Conservation (phyloP, 2,888 invertebrate genomes). For the Beris chalybata region DNA sequence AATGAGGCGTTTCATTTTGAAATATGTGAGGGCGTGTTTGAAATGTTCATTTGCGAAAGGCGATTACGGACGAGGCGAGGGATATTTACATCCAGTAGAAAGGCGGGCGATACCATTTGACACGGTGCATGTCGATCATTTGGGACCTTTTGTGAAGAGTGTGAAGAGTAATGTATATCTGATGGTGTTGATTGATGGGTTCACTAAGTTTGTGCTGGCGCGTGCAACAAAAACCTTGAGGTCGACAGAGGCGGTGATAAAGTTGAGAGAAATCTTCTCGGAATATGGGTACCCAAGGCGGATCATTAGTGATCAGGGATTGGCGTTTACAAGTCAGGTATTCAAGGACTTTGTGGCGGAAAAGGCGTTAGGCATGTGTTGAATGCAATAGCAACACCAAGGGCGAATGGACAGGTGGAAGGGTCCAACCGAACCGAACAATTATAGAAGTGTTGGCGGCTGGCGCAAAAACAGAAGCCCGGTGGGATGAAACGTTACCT, state of each 20-base stretch:
- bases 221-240: neutral
- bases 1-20: conserved; percentile 23
- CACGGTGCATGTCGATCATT: conserved; percentile 32
- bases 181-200: conserved; percentile 30
- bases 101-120: conserved; percentile 25
- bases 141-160: conserved; percentile 26
- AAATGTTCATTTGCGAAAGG: conserved; percentile 30
- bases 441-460: neutral
- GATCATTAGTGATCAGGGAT: conserved; percentile 21
- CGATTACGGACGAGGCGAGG: conserved; percentile 23
- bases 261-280: conserved; percentile 14
- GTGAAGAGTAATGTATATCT: conserved; percentile 23
- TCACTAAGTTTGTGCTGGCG: conserved; percentile 29
- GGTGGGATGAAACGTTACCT: neutral
- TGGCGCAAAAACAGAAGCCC: neutral
- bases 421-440: no score
- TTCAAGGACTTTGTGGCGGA: conserved; percentile 17
- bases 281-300: conserved; percentile 27
- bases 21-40: conserved; percentile 29
- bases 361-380: neutral
- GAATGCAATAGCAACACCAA: no score
- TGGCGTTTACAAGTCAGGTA: conserved; percentile 16
- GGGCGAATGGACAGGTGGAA: no score
- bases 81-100: conserved; percentile 27
- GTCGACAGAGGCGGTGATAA: conserved; percentile 4